phyloP scores from a whole-genome alignment of 2,797 vertebrate genomes.

The Cossypha dichroa region DNA sequence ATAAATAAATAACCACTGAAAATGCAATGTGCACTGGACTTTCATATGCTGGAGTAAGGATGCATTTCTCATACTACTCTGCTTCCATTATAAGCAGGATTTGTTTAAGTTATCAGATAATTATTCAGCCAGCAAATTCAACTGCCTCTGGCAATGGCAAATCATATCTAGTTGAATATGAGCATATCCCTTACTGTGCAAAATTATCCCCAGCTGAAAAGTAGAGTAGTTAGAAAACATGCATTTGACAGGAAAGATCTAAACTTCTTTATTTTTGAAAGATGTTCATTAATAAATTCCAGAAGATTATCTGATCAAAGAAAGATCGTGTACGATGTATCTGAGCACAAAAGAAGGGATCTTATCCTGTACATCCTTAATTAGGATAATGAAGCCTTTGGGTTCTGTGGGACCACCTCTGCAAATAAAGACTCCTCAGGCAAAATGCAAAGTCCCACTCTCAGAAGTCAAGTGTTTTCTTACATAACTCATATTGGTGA shows the following conservation, averaged over 20 bases:
- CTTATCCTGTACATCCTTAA: background rate
- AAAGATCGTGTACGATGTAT: background rate
- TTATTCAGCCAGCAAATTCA: background rate
- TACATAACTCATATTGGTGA: background rate
- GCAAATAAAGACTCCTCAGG: background rate
- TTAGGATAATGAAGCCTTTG: background rate
- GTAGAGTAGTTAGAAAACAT: background rate
- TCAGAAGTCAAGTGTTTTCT: background rate
- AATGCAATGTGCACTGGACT: background rate
- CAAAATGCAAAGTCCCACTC: background rate
- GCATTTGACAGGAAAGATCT: background rate
- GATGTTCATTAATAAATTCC: background rate
- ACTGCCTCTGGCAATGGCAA: background rate
- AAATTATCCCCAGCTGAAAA: background rate
- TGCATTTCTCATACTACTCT: background rate
- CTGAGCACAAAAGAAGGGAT: background rate
- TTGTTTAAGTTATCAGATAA: background rate
- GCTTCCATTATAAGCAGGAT: background rate
- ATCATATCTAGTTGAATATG: background rate
- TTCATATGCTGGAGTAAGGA: background rate
- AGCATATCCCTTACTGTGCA: background rate
- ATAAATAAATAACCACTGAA: background rate
- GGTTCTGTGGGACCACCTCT: background rate
- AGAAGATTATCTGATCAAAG: background rate
- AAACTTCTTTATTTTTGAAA: background rate